These are phyloP conservation scores for Garra rufa DNA, from an alignment of 2,113 vertebrate species.

Conservation along the genomic window DNA sequence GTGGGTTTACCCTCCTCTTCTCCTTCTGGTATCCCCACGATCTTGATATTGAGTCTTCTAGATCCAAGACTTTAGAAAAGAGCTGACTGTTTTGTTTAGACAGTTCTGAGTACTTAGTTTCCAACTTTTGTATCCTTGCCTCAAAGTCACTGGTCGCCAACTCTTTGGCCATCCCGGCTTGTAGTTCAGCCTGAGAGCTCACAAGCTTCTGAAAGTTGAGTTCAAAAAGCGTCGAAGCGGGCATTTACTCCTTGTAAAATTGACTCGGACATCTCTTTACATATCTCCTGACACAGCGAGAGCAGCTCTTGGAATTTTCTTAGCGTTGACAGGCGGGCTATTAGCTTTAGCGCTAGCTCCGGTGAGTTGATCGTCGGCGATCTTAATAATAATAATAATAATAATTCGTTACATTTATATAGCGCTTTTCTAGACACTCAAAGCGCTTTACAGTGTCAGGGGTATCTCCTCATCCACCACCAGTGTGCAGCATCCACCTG, in stretches of 20 bases:
- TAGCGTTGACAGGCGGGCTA: too few species aligned
- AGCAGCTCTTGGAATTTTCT: background rate
- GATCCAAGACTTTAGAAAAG: background rate
- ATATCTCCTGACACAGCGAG: background rate
- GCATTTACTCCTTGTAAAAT: background rate
- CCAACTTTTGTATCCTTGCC: background rate
- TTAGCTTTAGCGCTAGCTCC: too few species aligned
- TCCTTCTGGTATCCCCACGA: background rate
- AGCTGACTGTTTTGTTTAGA: background rate
- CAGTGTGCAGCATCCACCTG: too few species aligned
- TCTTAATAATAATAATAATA: too few species aligned
- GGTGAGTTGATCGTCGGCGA: too few species aligned
- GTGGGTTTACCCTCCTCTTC: conserved; percentile 32
- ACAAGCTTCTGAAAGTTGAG: background rate
- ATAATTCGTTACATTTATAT: too few species aligned
- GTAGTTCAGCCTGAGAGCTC: background rate
- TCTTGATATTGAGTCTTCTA: background rate
- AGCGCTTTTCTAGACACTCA: too few species aligned
- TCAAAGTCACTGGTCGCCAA: background rate
- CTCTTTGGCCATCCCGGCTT: background rate
- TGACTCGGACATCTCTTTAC: too few species aligned
- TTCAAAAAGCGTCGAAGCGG: background rate
- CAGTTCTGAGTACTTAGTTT: background rate
- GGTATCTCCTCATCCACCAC: too few species aligned
- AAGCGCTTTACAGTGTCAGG: too few species aligned